phyloP scores from a whole-genome alignment of 2,797 vertebrate species.

The Miichthys miiuy region DNA sequence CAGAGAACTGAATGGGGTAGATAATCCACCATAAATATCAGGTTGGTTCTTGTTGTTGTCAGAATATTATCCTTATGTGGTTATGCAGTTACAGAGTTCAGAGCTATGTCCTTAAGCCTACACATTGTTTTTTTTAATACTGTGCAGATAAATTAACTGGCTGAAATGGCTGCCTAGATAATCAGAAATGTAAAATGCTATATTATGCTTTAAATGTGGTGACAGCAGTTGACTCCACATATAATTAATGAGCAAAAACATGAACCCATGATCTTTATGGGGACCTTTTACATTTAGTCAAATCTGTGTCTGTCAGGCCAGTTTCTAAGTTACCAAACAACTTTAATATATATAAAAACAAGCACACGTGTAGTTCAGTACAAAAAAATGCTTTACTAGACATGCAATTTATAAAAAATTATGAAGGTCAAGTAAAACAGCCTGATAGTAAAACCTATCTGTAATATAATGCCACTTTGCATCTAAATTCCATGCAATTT shows the following conservation, averaged over 20 bases:
- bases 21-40: background rate
- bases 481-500: slow-evolving; percentile 39
- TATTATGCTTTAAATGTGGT: background rate
- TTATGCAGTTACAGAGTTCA: background rate
- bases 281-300: background rate
- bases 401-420: slow-evolving; percentile 54
- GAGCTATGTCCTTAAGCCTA: background rate
- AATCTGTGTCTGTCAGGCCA: background rate
- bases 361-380: slow-evolving; percentile 29
- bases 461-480: slow-evolving; percentile 47
- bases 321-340: background rate
- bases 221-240: background rate
- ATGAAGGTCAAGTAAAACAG: slow-evolving; percentile 32
- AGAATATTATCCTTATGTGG: background rate
- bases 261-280: background rate
- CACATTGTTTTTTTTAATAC: slow-evolving; percentile 2
- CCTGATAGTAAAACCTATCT: slow-evolving; percentile 89
- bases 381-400: slow-evolving; percentile 67
- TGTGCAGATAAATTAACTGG: background rate
- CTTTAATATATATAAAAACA: slow-evolving; percentile 22
- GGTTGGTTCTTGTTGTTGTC: background rate
- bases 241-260: background rate
- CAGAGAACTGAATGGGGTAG: background rate
- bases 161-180: background rate
- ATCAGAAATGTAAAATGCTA: background rate